Evolutionary conservation across 2,797 vertebrate genomes (phyloP).

Genomic region (Pterois miles): DNA sequence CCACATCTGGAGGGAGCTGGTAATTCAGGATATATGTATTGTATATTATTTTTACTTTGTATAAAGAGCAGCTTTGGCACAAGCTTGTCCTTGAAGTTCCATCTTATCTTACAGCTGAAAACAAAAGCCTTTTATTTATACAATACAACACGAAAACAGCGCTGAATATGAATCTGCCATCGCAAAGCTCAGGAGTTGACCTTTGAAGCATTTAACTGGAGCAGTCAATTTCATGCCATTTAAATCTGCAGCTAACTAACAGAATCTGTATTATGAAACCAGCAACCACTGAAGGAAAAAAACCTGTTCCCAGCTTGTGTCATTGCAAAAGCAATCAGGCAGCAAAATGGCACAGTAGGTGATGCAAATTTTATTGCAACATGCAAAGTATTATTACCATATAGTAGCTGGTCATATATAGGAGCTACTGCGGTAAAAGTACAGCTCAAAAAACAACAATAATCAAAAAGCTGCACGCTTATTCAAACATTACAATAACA

Average conservation of each 20-base stretch:
- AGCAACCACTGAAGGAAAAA: neutral
- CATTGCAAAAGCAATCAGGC: neutral
- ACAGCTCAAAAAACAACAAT: neutral
- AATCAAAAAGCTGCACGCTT: neutral
- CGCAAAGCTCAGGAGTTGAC: conserved; percentile 1
- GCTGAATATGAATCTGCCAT: neutral
- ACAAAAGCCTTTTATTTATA: neutral
- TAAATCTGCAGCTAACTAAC: neutral
- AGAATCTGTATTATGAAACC: neutral
- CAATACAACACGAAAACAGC: neutral
- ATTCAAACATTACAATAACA: too few relatives aligned
- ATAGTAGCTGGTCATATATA: neutral
- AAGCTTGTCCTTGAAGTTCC: neutral
- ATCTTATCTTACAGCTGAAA: neutral
- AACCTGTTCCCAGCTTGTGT: neutral
- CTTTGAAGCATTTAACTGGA: conserved; percentile 10
- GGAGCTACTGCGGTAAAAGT: neutral
- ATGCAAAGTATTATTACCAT: neutral
- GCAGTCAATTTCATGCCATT: conserved; percentile 20
- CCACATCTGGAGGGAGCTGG: conserved; percentile 11
- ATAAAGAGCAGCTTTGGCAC: neutral
- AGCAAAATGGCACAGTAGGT: neutral
- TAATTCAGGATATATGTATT: neutral
- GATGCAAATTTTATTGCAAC: neutral
- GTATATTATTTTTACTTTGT: neutral